Evolutionary conservation across 2,113 vertebrate genomes (phyloP), one percentile per base, ranked within the genome.

Genomic region (Crotalus horridus): DNA sequence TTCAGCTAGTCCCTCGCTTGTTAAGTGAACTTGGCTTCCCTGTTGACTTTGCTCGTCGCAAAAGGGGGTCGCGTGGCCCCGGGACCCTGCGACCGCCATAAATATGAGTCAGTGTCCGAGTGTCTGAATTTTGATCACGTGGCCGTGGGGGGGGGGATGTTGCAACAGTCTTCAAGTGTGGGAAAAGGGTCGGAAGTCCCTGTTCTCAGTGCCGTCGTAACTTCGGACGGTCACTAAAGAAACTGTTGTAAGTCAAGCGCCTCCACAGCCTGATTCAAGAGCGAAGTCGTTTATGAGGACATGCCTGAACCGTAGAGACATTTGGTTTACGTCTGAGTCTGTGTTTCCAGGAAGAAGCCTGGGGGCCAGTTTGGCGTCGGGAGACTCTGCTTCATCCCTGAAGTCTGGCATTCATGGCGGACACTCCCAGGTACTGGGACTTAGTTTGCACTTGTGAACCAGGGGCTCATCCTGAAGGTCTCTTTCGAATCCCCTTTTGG

Each of bases 331-430:
- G 61, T 93, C 95, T 93, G 96, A 92, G 96, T 95, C 96, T 96
- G 94, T 97, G 94, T 96, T 96, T 95, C 93, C 96, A 96, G 96
- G 96, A 93, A 96, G 96, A 96, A 89, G 95, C 88, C 17, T 96
- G 55, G 90, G 95, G 91, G 21, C 91, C 81, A 97, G 54, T 94
- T 94, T 97, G 89, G 89, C 97, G 24, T 90, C 97, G 87, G 96
- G 94, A 88, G 97, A 97, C 39, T 95, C 96, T 13, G 95, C 95
- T 88, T 89, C 94, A 51, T 85, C 2, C 0, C 93, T 97, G 94
- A 97, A 97, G 85, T 87, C 97, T 90, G 92, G 92, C 91, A 85
- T 92, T 46, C 96, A 96, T 59, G 97, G 96, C 59, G 89, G 89
- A 91, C 97, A 96, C 23, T 91, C 93, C 2, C 97, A 97, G 97